phyloP scores from a whole-genome alignment of 2,888 invertebrate species.

The Glyphotaelius pellucidus region DNA sequence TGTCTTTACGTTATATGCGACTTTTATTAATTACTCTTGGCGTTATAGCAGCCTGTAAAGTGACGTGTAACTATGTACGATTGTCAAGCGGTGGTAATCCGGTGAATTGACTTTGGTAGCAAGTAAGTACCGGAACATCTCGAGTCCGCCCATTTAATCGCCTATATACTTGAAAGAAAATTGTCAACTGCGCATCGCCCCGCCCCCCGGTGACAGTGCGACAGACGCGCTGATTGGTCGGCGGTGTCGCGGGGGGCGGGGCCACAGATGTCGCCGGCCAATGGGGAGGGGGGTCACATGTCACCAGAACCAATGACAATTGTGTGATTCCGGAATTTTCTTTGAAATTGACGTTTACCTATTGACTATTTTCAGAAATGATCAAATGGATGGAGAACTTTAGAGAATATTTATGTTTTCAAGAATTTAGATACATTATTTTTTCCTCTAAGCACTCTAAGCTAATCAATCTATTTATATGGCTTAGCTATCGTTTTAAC shows the following conservation, averaged over 20 bases:
- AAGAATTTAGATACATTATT: no score
- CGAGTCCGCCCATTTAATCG: conserved; percentile 23
- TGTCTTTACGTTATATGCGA: no score
- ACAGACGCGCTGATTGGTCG: conserved; percentile 55
- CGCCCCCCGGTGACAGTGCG: conserved; percentile 60
- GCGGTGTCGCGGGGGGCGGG: conserved; percentile 45
- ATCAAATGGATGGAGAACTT: neutral
- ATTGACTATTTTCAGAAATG: neutral
- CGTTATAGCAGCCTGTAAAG: no score
- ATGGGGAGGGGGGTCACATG: conserved; percentile 51
- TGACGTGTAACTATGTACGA: neutral
- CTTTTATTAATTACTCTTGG: no score
- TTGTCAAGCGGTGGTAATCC: neutral
- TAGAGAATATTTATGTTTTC: no score
- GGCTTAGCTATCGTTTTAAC: no score
- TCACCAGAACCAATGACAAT: conserved; percentile 56
- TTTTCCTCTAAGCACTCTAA: no score
- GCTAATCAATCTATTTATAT: no score
- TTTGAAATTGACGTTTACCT: neutral
- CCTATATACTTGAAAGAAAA: neutral
- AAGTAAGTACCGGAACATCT: neutral
- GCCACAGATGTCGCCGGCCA: conserved; percentile 58
- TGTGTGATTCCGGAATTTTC: neutral
- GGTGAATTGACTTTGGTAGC: neutral
- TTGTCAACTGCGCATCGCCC: conserved; percentile 58